phyloP scores from a whole-genome alignment of 2,888 invertebrate species.

The Latrodectus elegans region DNA sequence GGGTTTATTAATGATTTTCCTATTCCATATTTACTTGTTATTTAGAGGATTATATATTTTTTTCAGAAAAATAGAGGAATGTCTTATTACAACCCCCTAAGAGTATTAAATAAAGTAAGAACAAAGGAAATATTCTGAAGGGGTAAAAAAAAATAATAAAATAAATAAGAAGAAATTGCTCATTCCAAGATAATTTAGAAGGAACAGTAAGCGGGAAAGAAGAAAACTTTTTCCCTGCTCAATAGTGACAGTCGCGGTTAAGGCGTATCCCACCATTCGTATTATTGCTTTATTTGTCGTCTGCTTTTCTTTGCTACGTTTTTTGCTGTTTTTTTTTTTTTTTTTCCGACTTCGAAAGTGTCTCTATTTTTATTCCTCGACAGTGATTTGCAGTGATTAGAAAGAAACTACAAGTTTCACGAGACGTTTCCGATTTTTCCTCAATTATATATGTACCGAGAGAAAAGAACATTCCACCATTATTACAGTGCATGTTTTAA shows the following conservation, averaged over 20 bases:
- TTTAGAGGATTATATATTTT: slow-evolving; percentile 40
- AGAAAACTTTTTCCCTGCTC: slow-evolving; percentile 12
- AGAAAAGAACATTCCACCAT: too few relatives aligned
- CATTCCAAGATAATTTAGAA: slow-evolving; percentile 21
- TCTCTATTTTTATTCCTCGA: too few relatives aligned
- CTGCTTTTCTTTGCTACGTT: not conserved
- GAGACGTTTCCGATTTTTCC: too few relatives aligned
- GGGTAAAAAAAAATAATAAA: not conserved
- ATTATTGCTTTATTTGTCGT: slow-evolving; percentile 21
- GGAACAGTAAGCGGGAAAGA: slow-evolving; percentile 14
- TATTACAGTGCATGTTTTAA: too few relatives aligned
- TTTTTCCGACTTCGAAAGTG: too few relatives aligned
- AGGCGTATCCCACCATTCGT: slow-evolving; percentile 17
- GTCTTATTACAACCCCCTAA: slow-evolving; percentile 43
- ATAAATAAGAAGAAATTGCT: slow-evolving; percentile 9
- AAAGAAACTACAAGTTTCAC: too few relatives aligned
- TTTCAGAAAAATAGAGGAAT: slow-evolving; percentile 24
- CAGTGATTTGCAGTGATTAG: too few relatives aligned
- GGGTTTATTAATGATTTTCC: slow-evolving; percentile 61
- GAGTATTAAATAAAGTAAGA: slow-evolving; percentile 45
- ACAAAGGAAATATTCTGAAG: too few relatives aligned
- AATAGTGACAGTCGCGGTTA: slow-evolving; percentile 34
- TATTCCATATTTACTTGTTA: slow-evolving; percentile 67
- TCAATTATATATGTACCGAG: too few relatives aligned
- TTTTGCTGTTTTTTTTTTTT: too few relatives aligned